These are phyloP conservation scores for Sturnira hondurensis DNA, from an alignment of 2,113 vertebrate genomes.

Conservation along the genomic window DNA sequence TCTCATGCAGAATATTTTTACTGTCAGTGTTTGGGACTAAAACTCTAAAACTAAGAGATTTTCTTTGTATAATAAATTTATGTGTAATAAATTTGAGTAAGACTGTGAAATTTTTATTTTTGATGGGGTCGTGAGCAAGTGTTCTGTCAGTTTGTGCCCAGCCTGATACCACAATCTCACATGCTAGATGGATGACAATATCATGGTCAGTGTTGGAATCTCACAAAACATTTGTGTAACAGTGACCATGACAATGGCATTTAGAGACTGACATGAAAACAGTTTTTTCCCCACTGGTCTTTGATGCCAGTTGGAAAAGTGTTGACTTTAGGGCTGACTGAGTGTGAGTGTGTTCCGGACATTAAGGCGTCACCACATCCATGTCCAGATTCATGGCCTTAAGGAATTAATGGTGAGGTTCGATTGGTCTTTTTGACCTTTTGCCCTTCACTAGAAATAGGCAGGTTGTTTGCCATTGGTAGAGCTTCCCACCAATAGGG, in stretches of 20 bases:
- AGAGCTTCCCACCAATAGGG: neutral
- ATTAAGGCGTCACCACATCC: neutral
- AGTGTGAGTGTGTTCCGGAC: neutral
- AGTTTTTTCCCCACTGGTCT: neutral
- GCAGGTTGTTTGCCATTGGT: accelerated
- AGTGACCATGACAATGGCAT: neutral
- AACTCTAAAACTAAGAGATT: neutral
- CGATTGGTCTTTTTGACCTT: neutral
- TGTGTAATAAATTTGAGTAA: accelerated
- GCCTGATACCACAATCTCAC: accelerated
- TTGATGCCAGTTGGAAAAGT: too few relatives aligned
- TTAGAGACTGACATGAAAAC: neutral
- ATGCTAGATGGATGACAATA: neutral
- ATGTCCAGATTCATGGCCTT: neutral
- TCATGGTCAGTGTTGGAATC: neutral
- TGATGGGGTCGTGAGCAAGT: neutral
- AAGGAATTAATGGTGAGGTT: too few relatives aligned
- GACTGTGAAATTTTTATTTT: accelerated
- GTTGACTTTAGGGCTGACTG: neutral
- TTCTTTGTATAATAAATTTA: neutral
- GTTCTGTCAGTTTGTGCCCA: accelerated
- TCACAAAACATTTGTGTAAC: neutral
- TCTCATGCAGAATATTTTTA: too few relatives aligned
- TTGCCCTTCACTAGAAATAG: neutral
- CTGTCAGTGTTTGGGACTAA: neutral